Conservation (phyloP, 2,888 invertebrate species). For the Heterodera filipjevi region DNA sequence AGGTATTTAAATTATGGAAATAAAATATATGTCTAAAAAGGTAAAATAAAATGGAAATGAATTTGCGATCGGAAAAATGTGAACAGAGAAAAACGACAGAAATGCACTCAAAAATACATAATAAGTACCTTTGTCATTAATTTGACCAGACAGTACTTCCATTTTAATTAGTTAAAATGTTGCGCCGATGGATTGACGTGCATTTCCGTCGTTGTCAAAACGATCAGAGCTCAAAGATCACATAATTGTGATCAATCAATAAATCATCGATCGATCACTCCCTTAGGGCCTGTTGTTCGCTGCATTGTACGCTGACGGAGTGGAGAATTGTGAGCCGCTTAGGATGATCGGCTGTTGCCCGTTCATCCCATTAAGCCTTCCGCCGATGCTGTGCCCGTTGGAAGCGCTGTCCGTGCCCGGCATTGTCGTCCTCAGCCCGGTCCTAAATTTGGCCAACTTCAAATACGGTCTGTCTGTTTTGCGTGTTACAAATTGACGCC, state of each 20-base stretch:
- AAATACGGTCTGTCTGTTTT: neutral
- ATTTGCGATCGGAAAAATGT: neutral
- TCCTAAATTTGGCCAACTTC: neutral
- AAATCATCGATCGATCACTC: neutral
- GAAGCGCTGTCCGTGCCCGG: neutral
- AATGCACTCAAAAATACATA: no score
- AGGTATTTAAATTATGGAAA: neutral
- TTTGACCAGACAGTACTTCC: no score
- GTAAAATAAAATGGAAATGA: neutral
- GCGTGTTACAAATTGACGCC: constrained; percentile 27
- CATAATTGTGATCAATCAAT: neutral
- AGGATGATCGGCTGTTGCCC: constrained; percentile 34
- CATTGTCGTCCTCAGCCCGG: neutral
- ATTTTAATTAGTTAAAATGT: no score
- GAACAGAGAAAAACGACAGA: neutral
- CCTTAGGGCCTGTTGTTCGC: neutral
- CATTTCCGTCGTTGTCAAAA: neutral
- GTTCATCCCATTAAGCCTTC: neutral
- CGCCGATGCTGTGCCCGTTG: constrained; percentile 12
- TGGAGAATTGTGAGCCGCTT: constrained; percentile 40
- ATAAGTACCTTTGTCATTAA: no score
- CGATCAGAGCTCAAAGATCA: neutral
- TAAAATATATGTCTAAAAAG: neutral
- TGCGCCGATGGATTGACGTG: neutral
- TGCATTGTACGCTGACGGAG: constrained; percentile 31